Evolutionary conservation across 2,888 invertebrate genomes (phyloP), one percentile per base, ranked within the genome.

Genomic region (Cybosia mesomella): DNA sequence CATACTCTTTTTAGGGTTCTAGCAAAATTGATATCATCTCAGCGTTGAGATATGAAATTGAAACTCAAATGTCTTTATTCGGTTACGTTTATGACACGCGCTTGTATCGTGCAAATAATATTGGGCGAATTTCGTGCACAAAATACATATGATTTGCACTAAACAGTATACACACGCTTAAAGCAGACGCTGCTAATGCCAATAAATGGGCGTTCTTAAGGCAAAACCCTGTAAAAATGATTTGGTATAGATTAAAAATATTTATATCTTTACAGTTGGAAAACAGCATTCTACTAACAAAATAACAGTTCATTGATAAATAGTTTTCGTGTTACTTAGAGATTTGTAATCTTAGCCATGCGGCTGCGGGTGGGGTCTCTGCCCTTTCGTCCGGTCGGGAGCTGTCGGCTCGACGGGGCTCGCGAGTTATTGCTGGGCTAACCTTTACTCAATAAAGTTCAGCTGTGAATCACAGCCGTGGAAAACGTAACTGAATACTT

Each of bases 331-430:
- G 58, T 59, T 59, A 36, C 18, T 15, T 39, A 18, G 18, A 24
- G 18, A 59, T 39, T 59, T 59, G 36, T 36, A 39, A 59, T 39
- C 22, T 24, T 24, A 59, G 24, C 39, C 24, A 15, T 59, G 39
- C 15, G 18, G n/a, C n/a, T 1, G 49, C 18, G 21, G 36, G 59
- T 39, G 18, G 22, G 59, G 36, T 22, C 24, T 22, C 36, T 59
- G 39, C 39, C 59, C 59, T 59, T 59, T 59, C 32, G 24, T 36
- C 39, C 18, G 39, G 36, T 24, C 59, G 39, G 22, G 59, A 22
- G 59, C 59, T 59, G 59, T 59, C 39, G 39, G 22, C 22, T 39
- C 22, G 36, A 2, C 28, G 28, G 28, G 7, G 13, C 15, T 9
- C 15, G 21, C 39, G 59, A 59, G 36, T 59, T 24, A 39, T 39